Conservation (phyloP, 92 coral and sea anemone species). For the Zoanthus sociatus region DNA sequence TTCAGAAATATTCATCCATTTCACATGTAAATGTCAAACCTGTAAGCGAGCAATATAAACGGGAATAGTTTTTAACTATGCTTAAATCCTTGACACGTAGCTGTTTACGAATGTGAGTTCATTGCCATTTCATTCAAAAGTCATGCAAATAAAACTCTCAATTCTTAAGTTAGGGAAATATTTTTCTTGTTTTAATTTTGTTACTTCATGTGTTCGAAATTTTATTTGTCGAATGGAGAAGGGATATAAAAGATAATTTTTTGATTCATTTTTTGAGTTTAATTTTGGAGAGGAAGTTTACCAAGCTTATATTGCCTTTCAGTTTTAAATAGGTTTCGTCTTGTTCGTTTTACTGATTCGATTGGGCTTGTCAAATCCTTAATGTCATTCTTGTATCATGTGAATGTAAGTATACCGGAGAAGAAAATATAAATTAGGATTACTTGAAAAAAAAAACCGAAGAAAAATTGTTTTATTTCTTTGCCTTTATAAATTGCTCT, state of each 20-base stretch:
- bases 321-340: neutral
- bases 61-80: neutral
- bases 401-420: neutral
- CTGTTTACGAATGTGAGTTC: neutral
- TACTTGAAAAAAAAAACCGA: neutral
- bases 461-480: neutral
- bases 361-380: neutral
- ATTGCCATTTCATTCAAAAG: neutral
- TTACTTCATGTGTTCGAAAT: neutral
- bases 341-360: neutral
- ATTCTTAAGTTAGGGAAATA: neutral
- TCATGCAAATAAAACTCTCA: neutral
- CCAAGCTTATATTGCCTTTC: neutral
- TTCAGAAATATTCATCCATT: neutral
- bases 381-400: neutral
- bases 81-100: conserved; percentile 22
- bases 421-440: neutral
- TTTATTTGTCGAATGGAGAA: neutral
- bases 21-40: neutral
- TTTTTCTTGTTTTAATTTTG: neutral
- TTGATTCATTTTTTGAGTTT: neutral
- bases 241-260: neutral
- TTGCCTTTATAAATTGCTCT: no score
- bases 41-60: neutral
- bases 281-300: neutral